Evolutionary conservation across 1,140 invertebrate species (phyloP).

Genomic region (Pseudomyrmex cubaensis): DNA sequence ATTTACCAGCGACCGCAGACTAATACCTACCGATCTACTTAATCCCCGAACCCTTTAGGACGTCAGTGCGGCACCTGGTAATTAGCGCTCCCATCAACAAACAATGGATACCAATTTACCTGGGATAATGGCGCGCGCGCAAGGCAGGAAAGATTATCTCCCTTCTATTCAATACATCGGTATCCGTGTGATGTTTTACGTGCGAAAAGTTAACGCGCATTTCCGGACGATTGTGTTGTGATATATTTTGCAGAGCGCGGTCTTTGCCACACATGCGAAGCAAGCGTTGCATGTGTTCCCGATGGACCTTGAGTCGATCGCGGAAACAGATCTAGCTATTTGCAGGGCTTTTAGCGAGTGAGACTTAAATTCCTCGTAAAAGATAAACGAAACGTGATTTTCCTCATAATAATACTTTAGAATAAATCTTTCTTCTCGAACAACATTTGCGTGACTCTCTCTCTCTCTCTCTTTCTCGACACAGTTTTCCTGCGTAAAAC

Average conservation of each 20-base stretch:
- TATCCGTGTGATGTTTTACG: slow-evolving; percentile 13
- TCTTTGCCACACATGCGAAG: background rate
- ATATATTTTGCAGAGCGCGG: slow-evolving; percentile 22
- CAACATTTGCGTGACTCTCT: too few relatives aligned
- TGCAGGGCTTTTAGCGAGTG: background rate
- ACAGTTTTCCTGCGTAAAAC: background rate
- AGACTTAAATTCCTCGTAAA: background rate
- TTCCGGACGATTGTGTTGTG: slow-evolving; percentile 16
- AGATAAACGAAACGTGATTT: background rate
- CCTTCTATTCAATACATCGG: slow-evolving; percentile 63
- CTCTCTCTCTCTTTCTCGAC: too few relatives aligned
- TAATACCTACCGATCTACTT: slow-evolving; percentile 75
- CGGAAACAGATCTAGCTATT: background rate
- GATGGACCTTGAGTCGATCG: background rate
- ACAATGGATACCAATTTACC: slow-evolving; percentile 78
- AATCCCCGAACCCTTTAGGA: slow-evolving; percentile 73
- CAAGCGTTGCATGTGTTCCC: background rate
- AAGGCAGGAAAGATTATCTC: slow-evolving; percentile 68
- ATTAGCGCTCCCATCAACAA: slow-evolving; percentile 75
- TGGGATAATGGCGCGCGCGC: slow-evolving; percentile 66
- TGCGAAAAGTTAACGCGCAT: slow-evolving; percentile 7
- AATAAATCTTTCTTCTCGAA: too few relatives aligned
- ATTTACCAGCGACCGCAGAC: slow-evolving; percentile 71
- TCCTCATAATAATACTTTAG: too few relatives aligned
- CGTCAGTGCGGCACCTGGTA: slow-evolving; percentile 72